A percentile compares a stretch with the other conserved stretches of the same genome.
Evolutionary conservation across 2,797 vertebrate species (phyloP).

Genomic region (Limnodromus scolopaceus): DNA sequence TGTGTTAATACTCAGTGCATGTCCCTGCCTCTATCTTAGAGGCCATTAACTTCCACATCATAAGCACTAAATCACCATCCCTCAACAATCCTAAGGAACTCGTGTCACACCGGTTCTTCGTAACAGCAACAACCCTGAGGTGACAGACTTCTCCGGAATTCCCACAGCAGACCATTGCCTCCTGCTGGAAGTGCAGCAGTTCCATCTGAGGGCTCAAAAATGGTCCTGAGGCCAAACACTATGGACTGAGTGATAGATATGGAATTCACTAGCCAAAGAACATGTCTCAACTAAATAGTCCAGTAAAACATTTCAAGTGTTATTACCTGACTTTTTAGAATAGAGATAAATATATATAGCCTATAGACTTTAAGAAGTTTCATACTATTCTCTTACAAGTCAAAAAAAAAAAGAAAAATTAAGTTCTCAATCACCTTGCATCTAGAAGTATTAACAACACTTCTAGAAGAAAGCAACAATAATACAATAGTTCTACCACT

Average conservation of each 20-base stretch:
- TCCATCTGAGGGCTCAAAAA: not conserved
- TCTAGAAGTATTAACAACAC: not conserved
- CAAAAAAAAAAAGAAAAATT: too few relatives aligned
- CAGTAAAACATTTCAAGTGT: not conserved
- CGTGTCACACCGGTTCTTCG: accelerated
- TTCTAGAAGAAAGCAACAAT: not conserved
- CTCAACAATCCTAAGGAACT: not conserved
- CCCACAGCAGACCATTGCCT: not conserved
- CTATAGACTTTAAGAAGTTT: not conserved
- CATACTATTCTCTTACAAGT: not conserved
- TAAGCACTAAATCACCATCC: not conserved
- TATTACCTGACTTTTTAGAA: not conserved
- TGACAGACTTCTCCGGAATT: not conserved
- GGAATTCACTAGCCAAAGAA: not conserved
- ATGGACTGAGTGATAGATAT: not conserved
- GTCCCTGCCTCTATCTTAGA: not conserved
- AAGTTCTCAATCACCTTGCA: not conserved
- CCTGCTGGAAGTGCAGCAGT: not conserved
- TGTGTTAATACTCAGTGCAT: not conserved
- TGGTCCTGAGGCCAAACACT: not conserved
- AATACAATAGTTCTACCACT: not conserved
- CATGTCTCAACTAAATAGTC: not conserved
- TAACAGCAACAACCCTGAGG: not conserved
- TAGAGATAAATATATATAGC: not conserved
- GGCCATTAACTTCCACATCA: not conserved